These are phyloP conservation scores for Cephalopachus bancanus DNA, from an alignment of 2,797 vertebrate species.

Conservation along the genomic window DNA sequence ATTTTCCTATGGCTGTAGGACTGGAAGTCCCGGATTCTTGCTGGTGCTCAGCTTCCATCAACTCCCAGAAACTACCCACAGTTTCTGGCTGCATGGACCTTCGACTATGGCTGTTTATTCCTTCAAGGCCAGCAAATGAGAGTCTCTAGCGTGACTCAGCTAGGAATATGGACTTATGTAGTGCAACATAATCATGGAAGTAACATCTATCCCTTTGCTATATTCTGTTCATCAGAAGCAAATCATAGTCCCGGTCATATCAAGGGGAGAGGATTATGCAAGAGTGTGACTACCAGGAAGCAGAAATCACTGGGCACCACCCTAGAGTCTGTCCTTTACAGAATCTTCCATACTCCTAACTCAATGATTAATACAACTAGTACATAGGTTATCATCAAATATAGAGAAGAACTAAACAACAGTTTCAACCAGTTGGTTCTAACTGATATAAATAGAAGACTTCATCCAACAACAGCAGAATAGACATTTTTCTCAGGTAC, in stretches of 20 bases:
- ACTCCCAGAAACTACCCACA: neutral
- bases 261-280: neutral
- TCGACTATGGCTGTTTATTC: neutral
- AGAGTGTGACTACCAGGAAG: neutral
- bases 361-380: neutral
- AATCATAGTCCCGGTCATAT: neutral
- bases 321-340: neutral
- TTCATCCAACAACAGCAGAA: neutral
- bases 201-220: neutral
- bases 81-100: neutral
- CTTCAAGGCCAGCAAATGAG: neutral
- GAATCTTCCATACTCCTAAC: neutral
- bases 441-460: neutral
- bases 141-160: no score
- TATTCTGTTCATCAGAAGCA: neutral
- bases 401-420: neutral
- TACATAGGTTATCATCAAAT: neutral
- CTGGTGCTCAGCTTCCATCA: neutral
- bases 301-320: neutral
- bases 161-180: neutral
- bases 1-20: neutral
- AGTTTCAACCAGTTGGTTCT: neutral
- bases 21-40: neutral
- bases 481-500: neutral
- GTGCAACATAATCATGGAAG: neutral